Evolutionary conservation across 2,113 vertebrate species (phyloP).

Genomic region (Pachycephala philippinensis): DNA sequence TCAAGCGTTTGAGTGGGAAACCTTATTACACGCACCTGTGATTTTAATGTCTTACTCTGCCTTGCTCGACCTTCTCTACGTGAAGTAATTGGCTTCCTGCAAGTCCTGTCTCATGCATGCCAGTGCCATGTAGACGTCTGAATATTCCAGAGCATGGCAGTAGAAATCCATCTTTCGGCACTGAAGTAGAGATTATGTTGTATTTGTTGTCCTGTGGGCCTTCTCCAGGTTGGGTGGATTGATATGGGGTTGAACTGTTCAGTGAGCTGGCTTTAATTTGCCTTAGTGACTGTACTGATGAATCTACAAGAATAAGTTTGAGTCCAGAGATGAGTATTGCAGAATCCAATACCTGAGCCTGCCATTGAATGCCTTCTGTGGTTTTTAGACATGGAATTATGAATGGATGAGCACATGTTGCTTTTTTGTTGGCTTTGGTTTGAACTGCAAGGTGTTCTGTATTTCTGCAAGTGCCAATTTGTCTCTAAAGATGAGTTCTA

Average conservation of each 20-base stretch:
- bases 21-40: background rate
- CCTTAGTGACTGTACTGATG: background rate
- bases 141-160: background rate
- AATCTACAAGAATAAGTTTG: background rate
- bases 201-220: background rate
- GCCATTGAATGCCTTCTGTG: background rate
- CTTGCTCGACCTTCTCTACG: rapidly evolving
- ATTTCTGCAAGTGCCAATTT: background rate
- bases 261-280: background rate
- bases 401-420: background rate
- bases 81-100: background rate
- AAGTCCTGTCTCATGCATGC: background rate
- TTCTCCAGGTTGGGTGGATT: background rate
- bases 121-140: background rate
- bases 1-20: background rate
- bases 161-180: background rate
- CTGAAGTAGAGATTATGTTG: background rate
- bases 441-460: background rate
- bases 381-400: rapidly evolving
- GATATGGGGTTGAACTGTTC: background rate
- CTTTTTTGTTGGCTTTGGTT: background rate
- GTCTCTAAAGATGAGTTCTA: background rate
- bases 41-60: background rate
- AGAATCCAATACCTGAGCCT: background rate
- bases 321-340: background rate